These are phyloP conservation scores for Corythoichthys intestinalis DNA, from an alignment of 2,113 vertebrate genomes.

Conservation along the genomic window DNA sequence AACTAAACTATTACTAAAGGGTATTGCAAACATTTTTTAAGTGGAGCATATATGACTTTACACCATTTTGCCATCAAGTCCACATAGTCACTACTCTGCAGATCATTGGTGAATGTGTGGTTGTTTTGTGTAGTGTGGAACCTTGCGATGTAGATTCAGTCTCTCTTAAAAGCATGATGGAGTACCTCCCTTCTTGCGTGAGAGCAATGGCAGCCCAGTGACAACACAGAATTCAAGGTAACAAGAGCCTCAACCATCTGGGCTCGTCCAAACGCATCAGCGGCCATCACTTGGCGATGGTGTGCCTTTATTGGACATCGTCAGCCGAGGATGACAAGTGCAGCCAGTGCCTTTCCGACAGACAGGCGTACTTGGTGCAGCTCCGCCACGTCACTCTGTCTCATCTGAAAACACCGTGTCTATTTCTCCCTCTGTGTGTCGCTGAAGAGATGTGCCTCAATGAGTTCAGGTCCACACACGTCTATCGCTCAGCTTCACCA, in stretches of 20 bases:
- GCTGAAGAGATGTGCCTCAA: slow-evolving; percentile 55
- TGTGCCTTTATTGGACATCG: slow-evolving; percentile 24
- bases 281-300: slow-evolving; percentile 34
- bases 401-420: slow-evolving; percentile 32
- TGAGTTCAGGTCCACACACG: slow-evolving; percentile 35
- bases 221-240: slow-evolving; percentile 39
- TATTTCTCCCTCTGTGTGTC: slow-evolving; percentile 29
- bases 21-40: too few species aligned
- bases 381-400: slow-evolving; percentile 48
- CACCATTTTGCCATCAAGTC: background rate
- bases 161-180: background rate
- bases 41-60: background rate
- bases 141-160: background rate
- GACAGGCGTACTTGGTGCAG: slow-evolving; percentile 46
- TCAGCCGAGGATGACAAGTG: slow-evolving; percentile 1
- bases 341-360: slow-evolving; percentile 34
- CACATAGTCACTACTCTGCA: background rate
- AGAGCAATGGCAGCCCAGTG: background rate
- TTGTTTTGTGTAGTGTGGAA: background rate
- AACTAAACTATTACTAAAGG: too few species aligned
- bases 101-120: background rate
- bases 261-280: slow-evolving; percentile 36
- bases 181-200: background rate
- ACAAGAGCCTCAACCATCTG: slow-evolving; percentile 52
- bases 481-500: slow-evolving; percentile 39